Base-by-base conservation (phyloP, 2,888 invertebrate species). In the Proisotoma minuta region DNA sequence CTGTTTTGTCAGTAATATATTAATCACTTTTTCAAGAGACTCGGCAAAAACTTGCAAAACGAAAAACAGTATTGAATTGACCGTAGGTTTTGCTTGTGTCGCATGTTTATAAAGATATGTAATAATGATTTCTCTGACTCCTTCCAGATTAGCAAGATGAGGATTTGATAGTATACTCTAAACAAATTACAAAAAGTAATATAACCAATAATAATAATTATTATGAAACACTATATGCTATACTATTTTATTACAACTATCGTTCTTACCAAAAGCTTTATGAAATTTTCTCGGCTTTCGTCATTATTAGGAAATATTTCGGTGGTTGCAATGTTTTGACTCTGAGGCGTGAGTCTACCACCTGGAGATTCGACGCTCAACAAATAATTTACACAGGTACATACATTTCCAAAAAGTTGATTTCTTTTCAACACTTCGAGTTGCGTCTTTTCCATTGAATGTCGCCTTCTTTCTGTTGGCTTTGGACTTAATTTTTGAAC, bases 111-210 rank as follows among this genome's bases (percentile, higher is more conserved):
- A 68, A 15, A 66, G 63, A 56, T 68, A 70, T 5, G 53, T 62
- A 8, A 65, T 50, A 18, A 70, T 66, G 3, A 68, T 59, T 51
- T 71, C 68, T 23, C 63, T 63, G 1, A 70, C 66, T 1, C 70
- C 70, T 8, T 62, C 62, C 10, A 65, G 50, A 53, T 67, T 63
- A 2, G 65, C 66, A 23, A 54, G 15, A 15, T 66, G 58, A 15
- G 60, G 59, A 56, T 70, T 72, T 3, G 64, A 58, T 20, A 73
- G 51, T 2, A 72, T 60, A 62, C 73, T 72, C 73, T 73, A 53
- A 10, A 34, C 34, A 8, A 24, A 40, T 52, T 18, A 8, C 15
- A 61, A 51, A 39, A 40, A 15, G 10, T 18, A 54, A 56, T 27
- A 26, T 24, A 47, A 10, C 24, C 8, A 47, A 51, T 29, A 51